A percentile compares a stretch with the other conserved stretches of the same genome.
Evolutionary conservation across 2,113 vertebrate species (phyloP).

Genomic region (Pimephales promelas): DNA sequence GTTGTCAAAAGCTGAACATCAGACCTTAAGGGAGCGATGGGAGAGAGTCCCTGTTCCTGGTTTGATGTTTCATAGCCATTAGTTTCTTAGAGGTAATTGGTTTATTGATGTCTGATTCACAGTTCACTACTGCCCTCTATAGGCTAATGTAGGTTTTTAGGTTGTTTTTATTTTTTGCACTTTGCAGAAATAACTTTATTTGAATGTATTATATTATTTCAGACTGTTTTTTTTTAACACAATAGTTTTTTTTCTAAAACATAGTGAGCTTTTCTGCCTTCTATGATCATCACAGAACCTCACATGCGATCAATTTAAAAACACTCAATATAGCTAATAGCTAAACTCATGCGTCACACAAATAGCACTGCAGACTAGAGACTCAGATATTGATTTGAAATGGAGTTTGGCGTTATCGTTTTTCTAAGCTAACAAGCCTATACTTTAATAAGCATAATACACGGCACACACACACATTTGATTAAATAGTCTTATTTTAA

Average conservation of each 20-base stretch:
- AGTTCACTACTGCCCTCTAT: constrained; percentile 43
- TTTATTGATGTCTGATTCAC: constrained; percentile 17
- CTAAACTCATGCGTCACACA: not conserved
- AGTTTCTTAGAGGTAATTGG: not conserved
- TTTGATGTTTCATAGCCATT: constrained; percentile 30
- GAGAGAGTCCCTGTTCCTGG: not conserved
- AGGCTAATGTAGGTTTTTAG: constrained; percentile 1
- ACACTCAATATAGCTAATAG: not conserved
- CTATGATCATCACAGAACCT: not conserved
- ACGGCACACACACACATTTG: not conserved
- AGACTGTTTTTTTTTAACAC: not conserved
- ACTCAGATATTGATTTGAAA: not conserved
- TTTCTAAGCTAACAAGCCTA: not conserved
- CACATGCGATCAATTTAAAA: not conserved
- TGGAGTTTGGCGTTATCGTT: not conserved
- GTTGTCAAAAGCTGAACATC: constrained; percentile 2
- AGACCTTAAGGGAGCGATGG: not conserved
- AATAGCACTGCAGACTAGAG: not conserved
- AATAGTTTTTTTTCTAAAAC: not conserved
- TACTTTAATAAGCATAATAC: not conserved
- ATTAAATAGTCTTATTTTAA: not conserved
- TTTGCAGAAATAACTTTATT: not conserved
- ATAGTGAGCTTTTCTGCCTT: not conserved
- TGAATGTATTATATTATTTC: not conserved
- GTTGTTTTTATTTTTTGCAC: not conserved